A percentile compares a stretch with the other conserved stretches of the same genome.
Conservation (phyloP, 1,140 invertebrate species). For the Cardiocondyla obscurior region DNA sequence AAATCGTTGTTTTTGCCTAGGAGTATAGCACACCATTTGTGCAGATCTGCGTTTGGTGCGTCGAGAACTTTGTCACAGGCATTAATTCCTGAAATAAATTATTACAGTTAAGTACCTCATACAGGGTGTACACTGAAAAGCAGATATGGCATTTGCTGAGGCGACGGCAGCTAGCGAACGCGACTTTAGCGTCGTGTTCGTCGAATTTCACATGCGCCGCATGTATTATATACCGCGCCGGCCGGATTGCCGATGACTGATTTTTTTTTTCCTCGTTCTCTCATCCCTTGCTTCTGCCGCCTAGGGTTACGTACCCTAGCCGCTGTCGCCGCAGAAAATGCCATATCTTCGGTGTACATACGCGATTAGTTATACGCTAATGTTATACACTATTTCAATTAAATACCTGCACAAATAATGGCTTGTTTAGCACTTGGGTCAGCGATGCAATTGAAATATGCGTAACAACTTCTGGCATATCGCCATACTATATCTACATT, state of each 20-base stretch:
- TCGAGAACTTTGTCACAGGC: conserved; percentile 86
- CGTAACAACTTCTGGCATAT: conserved; percentile 87
- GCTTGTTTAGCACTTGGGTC: conserved; percentile 84
- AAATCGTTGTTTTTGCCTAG: conserved; percentile 87
- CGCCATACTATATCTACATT: conserved; percentile 88
- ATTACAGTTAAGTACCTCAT: background rate
- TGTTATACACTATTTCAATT: background rate
- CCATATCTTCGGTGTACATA: too few relatives aligned
- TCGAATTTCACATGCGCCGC: too few relatives aligned
- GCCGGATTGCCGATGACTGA: too few relatives aligned
- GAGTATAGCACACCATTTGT: conserved; percentile 93
- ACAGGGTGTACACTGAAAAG: too few relatives aligned
- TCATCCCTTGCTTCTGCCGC: too few relatives aligned
- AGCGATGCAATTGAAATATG: conserved; percentile 82
- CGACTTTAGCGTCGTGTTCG: too few relatives aligned
- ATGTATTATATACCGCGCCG: too few relatives aligned
- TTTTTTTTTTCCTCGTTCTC: too few relatives aligned
- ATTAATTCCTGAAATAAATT: conserved; percentile 78
- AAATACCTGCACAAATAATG: conserved; percentile 85
- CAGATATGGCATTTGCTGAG: too few relatives aligned
- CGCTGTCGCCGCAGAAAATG: too few relatives aligned
- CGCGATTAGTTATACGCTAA: background rate
- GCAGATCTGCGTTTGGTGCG: conserved; percentile 85
- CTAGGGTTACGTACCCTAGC: too few relatives aligned
- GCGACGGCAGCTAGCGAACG: too few relatives aligned